A percentile compares a stretch with the other conserved stretches of the same genome.
phyloP scores from a whole-genome alignment of 2,888 invertebrate genomes.

The Brenthis daphne region DNA sequence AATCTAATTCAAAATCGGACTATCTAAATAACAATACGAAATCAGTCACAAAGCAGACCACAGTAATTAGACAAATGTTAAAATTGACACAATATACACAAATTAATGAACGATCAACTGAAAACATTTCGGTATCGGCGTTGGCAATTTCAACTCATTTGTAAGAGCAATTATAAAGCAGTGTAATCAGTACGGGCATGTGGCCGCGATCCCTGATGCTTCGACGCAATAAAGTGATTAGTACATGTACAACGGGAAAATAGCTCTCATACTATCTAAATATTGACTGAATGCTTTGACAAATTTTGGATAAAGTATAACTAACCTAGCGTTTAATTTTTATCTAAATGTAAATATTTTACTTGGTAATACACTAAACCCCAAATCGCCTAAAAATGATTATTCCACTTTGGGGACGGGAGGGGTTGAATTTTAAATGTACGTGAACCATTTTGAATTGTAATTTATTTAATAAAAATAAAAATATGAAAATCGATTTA shows the following conservation, averaged over 20 bases:
- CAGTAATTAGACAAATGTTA: constrained; percentile 66
- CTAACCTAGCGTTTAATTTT: not conserved
- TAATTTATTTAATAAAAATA: too few relatives aligned
- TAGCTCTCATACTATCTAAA: constrained; percentile 36
- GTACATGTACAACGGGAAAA: constrained; percentile 38
- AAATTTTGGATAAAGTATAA: not conserved
- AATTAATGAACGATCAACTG: constrained; percentile 75
- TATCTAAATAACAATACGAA: constrained; percentile 37
- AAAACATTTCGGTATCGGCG: constrained; percentile 70
- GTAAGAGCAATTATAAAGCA: constrained; percentile 76
- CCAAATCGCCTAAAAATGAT: too few relatives aligned
- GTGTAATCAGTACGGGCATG: constrained; percentile 68
- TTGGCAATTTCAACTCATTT: constrained; percentile 70
- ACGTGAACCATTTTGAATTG: too few relatives aligned
- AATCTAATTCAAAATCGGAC: constrained; percentile 18
- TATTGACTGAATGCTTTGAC: constrained; percentile 34
- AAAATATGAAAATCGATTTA: too few relatives aligned
- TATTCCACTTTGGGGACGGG: too few relatives aligned
- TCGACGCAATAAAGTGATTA: constrained; percentile 53
- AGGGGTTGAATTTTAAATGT: too few relatives aligned
- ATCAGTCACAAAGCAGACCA: constrained; percentile 46
- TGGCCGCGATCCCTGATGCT: constrained; percentile 50
- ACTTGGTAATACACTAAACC: not conserved
- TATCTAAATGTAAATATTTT: constrained; percentile 6
- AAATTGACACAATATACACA: constrained; percentile 73